phyloP scores from a whole-genome alignment of 2,797 vertebrate species.

The Eulemur mongoz region DNA sequence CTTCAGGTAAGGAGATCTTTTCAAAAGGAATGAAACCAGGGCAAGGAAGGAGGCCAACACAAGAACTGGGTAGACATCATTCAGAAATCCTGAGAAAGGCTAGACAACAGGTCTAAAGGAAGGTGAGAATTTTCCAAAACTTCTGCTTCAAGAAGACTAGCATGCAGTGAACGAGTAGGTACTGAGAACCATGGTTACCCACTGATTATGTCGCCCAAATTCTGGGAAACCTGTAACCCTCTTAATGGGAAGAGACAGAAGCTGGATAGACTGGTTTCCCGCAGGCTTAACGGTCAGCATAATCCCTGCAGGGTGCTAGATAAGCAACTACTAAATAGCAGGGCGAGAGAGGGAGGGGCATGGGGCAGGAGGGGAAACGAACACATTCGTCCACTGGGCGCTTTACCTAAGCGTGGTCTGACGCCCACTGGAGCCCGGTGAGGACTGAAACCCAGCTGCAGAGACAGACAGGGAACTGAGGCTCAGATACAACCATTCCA shows the following conservation, averaged over 20 bases:
- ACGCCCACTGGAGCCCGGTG: not conserved
- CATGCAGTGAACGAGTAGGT: too few relatives aligned
- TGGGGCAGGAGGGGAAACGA: not conserved
- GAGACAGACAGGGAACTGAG: not conserved
- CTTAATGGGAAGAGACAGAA: too few relatives aligned
- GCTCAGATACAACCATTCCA: not conserved
- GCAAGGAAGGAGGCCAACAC: not conserved
- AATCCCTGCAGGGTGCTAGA: fast-evolving
- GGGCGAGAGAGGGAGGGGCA: fast-evolving
- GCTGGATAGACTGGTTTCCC: not conserved
- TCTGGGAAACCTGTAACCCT: not conserved
- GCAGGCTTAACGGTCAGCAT: not conserved
- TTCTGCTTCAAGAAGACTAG: not conserved
- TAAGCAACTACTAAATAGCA: not conserved
- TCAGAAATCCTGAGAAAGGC: not conserved
- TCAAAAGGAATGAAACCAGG: not conserved
- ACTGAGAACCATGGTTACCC: not conserved
- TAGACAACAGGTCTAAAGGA: not conserved
- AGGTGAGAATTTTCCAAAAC: not conserved
- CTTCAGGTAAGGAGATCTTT: not conserved
- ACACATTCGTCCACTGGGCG: fast-evolving
- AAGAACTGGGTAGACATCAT: fast-evolving
- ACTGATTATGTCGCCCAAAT: fast-evolving
- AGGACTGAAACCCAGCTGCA: not conserved
- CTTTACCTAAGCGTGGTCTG: fast-evolving